Evolutionary conservation across 1,140 invertebrate species (phyloP), one percentile per base, ranked within the genome.

Genomic region (Leptestheria dahalacensis): DNA sequence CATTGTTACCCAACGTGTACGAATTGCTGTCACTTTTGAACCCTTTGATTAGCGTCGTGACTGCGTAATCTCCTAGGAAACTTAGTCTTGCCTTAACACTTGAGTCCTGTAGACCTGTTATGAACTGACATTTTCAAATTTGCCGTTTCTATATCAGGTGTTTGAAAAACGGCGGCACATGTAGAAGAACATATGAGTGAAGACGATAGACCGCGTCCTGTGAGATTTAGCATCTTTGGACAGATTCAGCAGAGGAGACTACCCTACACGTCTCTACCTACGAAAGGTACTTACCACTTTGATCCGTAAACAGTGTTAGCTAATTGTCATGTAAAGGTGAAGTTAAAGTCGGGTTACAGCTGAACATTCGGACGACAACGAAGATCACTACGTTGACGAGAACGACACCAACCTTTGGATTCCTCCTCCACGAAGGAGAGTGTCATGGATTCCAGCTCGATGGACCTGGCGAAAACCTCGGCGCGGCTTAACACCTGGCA

Each of bases 361-460:
- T 18, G 53, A 55, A 20, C 26, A 33, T 55, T 26, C 26, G 12
- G 53, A 55, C 15, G 26, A 55, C 26, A 41, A 29, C 20, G 53
- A 55, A 2, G 53, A n/a, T n/a, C n/a, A 52, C 24, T 57, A 57
- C 24, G 25, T 46, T 55, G 61, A 62, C 48, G 54, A 59, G 24
- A 52, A 63, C 3, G 57, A 56, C 64, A 67, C 48, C 65, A 65
- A 20, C 68, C 68, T 10, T 47, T 70, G 21, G 68, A 70, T 59
- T 70, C 68, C 50, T 70, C 68, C 1, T 65, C 62, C 10, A 69
- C 69, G 60, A 68, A 66, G 23, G 26, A 0, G 53, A 55, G 33
- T 28, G 20, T 12, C 26, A 55, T 29, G 9, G 33, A 26, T 11
- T 20, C 53, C 26, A 55, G 21, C 53, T 29, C 3, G 20, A 55